phyloP scores from a whole-genome alignment of 2,113 vertebrate species.

The Gulo gulo region DNA sequence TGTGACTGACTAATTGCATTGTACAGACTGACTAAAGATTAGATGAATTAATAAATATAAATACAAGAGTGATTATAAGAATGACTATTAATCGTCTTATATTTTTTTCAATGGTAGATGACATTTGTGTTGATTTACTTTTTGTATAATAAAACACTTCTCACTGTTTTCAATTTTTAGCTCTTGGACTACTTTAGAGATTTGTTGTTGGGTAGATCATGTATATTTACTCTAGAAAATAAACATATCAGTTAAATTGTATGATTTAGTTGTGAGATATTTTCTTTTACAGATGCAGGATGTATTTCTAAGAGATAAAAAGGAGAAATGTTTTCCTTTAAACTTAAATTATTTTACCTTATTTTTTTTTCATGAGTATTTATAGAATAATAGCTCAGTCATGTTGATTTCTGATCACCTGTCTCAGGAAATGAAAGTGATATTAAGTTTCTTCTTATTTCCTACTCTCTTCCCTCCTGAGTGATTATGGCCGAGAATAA shows the following conservation, averaged over 20 bases:
- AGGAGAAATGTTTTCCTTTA: not conserved
- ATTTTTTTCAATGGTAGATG: not conserved
- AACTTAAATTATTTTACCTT: not conserved
- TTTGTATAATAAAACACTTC: not conserved
- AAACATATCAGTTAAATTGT: not conserved
- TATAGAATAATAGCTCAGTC: not conserved
- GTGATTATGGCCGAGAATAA: constrained; percentile 45
- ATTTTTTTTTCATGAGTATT: constrained; percentile 28
- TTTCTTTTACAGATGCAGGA: not conserved
- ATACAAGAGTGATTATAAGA: not conserved
- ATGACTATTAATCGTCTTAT: not conserved
- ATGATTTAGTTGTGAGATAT: not conserved
- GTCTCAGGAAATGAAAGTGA: not conserved
- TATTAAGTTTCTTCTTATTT: constrained; percentile 25
- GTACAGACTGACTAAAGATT: not conserved
- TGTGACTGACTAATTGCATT: not conserved
- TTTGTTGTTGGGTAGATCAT: not conserved
- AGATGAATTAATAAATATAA: not conserved
- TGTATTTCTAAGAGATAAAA: not conserved
- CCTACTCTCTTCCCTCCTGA: not conserved
- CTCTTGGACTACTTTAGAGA: not conserved
- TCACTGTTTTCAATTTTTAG: not conserved
- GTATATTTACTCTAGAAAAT: not conserved
- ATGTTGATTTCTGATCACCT: constrained; percentile 50
- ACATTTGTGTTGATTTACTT: not conserved